Percentiles rank a stretch among this genome's conserved stretches.
These are phyloP conservation scores for Petrosia ficiformis DNA, from an alignment of 37 sponge, comb jelly and placozoan genomes.

Conservation along the genomic window DNA sequence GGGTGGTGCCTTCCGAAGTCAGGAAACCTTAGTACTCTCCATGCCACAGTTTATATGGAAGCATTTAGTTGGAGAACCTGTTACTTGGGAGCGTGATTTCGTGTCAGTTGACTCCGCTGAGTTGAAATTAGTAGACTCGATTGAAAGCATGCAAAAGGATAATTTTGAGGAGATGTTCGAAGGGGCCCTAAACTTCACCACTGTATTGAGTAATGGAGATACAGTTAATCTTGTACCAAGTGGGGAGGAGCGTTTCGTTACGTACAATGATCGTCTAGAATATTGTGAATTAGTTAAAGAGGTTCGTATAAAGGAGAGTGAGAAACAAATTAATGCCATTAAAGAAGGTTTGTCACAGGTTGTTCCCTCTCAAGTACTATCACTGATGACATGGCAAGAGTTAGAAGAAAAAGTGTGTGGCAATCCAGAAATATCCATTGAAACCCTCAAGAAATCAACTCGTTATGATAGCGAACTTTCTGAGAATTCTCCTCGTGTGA, in stretches of 20 bases:
- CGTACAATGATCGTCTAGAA: slow-evolving; percentile 60
- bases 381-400: slow-evolving; percentile 89
- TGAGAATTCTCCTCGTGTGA: slow-evolving; percentile 45
- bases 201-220: slow-evolving; percentile 71
- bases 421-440: slow-evolving; percentile 80
- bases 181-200: slow-evolving; percentile 66
- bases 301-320: slow-evolving; percentile 65
- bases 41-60: slow-evolving; percentile 94
- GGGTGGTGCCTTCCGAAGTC: slow-evolving; percentile 86
- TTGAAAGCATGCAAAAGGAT: slow-evolving; percentile 70
- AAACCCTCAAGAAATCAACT: slow-evolving; percentile 59
- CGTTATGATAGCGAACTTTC: slow-evolving; percentile 50
- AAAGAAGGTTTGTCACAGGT: slow-evolving; percentile 60
- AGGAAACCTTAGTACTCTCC: slow-evolving; percentile 75
- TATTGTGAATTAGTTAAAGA: slow-evolving; percentile 72
- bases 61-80: slow-evolving; percentile 77
- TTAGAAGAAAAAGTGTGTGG: slow-evolving; percentile 85
- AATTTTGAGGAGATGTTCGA: slow-evolving; percentile 64
- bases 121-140: slow-evolving; percentile 75
- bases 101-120: slow-evolving; percentile 82
- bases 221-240: slow-evolving; percentile 49
- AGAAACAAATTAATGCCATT: slow-evolving; percentile 66
- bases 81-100: slow-evolving; percentile 84
- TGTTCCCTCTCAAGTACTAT: slow-evolving; percentile 69
- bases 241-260: slow-evolving; percentile 54